Percentiles rank a stretch among this genome's conserved stretches.
These are phyloP conservation scores for Ferrisia virgata DNA, from an alignment of 2,888 invertebrate genomes.

Conservation along the genomic window DNA sequence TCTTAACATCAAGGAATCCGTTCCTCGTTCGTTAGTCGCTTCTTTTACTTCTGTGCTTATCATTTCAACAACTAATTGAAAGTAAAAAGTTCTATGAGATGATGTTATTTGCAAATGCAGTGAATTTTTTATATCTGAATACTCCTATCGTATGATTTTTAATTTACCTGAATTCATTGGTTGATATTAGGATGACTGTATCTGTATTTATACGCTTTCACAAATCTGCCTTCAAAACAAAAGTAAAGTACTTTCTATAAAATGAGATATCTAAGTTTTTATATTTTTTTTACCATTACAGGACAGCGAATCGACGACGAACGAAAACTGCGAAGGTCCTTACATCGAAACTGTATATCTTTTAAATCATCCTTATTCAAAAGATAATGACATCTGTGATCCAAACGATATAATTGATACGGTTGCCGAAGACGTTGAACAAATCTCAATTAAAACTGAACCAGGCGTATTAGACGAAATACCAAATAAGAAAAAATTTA, in stretches of 20 bases:
- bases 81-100: no score
- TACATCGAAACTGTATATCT: neutral
- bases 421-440: neutral
- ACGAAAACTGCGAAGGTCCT: neutral
- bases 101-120: no score
- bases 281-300: neutral
- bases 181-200: neutral
- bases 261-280: neutral
- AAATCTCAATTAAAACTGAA: neutral
- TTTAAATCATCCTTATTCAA: neutral
- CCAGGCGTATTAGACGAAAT: neutral
- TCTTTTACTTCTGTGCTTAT: no score
- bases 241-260: neutral
- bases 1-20: no score
- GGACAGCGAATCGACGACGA: neutral
- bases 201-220: neutral
- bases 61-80: no score
- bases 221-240: neutral
- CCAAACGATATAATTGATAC: neutral
- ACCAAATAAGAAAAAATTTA: neutral
- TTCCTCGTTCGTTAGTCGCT: no score
- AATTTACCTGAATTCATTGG: no score
- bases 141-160: no score
- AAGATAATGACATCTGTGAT: neutral
- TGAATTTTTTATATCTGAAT: no score